Evolutionary conservation across 2,113 vertebrate species (phyloP).

Genomic region (Eleginops maclovinus): DNA sequence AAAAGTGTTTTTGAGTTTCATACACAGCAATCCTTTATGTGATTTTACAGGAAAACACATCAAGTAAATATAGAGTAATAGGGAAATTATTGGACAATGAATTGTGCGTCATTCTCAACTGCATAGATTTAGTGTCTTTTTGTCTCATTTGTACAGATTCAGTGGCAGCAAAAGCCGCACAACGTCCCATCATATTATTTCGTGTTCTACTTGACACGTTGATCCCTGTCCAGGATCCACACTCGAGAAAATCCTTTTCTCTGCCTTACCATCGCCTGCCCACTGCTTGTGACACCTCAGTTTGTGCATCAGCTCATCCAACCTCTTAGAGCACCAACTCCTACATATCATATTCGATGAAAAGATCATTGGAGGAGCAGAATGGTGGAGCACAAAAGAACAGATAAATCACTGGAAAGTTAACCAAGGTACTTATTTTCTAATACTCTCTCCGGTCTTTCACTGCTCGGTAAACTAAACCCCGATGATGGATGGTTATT

Average conservation of each 20-base stretch:
- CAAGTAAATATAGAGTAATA: too few relatives aligned
- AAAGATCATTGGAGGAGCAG: slow-evolving; percentile 42
- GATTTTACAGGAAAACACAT: too few relatives aligned
- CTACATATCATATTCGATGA: slow-evolving; percentile 56
- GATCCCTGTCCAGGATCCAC: slow-evolving; percentile 20
- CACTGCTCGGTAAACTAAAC: slow-evolving; percentile 23
- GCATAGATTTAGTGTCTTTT: too few relatives aligned
- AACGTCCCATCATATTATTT: slow-evolving; percentile 18
- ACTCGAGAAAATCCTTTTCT: slow-evolving; percentile 58
- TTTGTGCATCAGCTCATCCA: slow-evolving; percentile 60
- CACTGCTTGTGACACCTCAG: slow-evolving; percentile 58
- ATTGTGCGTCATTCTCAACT: too few relatives aligned
- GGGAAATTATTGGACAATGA: too few relatives aligned
- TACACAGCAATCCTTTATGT: too few relatives aligned
- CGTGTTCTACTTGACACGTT: slow-evolving; percentile 46
- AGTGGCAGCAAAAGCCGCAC: too few relatives aligned
- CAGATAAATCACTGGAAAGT: slow-evolving; percentile 40
- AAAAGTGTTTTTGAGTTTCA: too few relatives aligned
- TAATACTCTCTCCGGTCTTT: background rate
- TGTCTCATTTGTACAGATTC: too few relatives aligned
- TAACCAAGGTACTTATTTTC: slow-evolving; percentile 46
- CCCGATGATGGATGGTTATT: slow-evolving; percentile 56
- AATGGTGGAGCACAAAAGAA: slow-evolving; percentile 16
- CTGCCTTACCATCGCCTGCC: slow-evolving; percentile 43
- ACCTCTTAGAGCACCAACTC: slow-evolving; percentile 53